These are phyloP conservation scores for Dolomedes plantarius DNA, from an alignment of 2,888 invertebrate genomes.

Conservation along the genomic window DNA sequence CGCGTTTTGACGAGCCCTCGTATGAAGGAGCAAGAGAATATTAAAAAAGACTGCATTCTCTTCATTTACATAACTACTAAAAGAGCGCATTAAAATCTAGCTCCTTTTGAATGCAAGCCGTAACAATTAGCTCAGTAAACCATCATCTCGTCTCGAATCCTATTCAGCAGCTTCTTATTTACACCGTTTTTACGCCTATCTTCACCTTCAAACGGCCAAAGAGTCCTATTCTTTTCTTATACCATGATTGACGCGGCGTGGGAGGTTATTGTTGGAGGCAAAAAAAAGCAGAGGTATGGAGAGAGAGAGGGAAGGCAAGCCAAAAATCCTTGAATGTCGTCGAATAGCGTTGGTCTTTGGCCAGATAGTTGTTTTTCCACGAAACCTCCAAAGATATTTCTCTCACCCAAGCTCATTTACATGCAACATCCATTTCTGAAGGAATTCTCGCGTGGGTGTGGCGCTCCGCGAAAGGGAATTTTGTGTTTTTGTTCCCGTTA, in stretches of 20 bases:
- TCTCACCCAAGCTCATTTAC: not conserved
- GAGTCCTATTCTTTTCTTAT: not conserved
- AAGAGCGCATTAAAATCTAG: too few relatives aligned
- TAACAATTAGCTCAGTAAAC: too few relatives aligned
- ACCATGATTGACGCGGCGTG: not conserved
- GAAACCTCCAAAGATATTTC: not conserved
- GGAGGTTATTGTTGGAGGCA: not conserved
- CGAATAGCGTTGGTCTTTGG: not conserved
- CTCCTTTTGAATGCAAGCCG: too few relatives aligned
- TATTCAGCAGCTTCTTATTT: not conserved
- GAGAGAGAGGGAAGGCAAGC: too few relatives aligned
- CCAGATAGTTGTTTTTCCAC: not conserved
- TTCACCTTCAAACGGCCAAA: not conserved
- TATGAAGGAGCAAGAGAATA: too few relatives aligned
- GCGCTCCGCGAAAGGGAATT: not conserved
- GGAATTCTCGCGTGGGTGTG: not conserved
- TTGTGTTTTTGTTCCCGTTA: not conserved
- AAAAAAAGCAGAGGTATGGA: too few relatives aligned
- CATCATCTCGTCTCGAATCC: too few relatives aligned
- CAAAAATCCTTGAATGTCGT: not conserved
- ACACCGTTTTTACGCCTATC: not conserved
- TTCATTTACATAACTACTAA: too few relatives aligned
- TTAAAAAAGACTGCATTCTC: too few relatives aligned
- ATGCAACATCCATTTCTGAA: not conserved
- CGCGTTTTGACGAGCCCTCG: too few relatives aligned